Conservation (phyloP, 2,797 vertebrate species). For the Graptemys geographica region DNA sequence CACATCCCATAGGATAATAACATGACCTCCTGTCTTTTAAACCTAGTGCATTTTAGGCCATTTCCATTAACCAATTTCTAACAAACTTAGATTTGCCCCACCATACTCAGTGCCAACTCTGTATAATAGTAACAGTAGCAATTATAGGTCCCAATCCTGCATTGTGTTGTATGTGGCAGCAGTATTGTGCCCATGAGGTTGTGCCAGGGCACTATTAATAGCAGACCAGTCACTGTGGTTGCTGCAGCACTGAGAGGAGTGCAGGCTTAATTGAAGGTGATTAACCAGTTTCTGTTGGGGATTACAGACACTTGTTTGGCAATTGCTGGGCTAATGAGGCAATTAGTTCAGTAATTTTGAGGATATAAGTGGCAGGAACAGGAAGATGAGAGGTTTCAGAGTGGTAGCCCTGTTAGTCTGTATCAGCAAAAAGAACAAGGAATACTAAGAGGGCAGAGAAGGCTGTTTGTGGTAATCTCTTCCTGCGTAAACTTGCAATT, state of each 20-base stretch:
- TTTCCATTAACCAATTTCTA: background rate
- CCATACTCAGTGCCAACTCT: background rate
- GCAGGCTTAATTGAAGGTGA: background rate
- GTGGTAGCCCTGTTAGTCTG: no score
- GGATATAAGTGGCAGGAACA: no score
- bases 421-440: no score
- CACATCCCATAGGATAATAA: background rate
- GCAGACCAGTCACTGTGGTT: background rate
- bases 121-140: background rate
- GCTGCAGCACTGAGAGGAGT: background rate
- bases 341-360: background rate
- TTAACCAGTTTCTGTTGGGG: background rate
- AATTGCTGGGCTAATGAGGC: background rate
- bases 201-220: background rate
- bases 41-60: background rate
- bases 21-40: background rate
- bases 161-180: background rate
- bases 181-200: background rate
- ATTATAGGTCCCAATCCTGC: background rate
- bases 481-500: no score
- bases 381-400: no score
- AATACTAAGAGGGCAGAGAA: no score
- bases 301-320: background rate
- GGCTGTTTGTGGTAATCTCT: no score
- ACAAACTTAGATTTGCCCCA: background rate